Evolutionary conservation across 2,113 vertebrate genomes (phyloP).

Genomic region (Perccottus glenii): DNA sequence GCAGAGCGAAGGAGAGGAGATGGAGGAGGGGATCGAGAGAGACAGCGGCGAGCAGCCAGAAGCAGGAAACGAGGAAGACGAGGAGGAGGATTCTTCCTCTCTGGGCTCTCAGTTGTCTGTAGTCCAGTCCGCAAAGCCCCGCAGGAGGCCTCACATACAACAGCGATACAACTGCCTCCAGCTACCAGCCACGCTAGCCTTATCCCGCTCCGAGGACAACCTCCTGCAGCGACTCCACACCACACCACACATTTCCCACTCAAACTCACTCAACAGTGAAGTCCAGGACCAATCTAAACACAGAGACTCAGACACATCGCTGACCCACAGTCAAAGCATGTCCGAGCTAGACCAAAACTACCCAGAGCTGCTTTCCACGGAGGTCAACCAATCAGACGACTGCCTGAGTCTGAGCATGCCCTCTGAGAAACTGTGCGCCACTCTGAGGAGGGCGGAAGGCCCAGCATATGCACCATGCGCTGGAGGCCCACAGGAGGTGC

Average conservation of each 20-base stretch:
- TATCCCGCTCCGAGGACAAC: slow-evolving; percentile 90
- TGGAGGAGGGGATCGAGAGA: slow-evolving; percentile 47
- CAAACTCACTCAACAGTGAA: not conserved
- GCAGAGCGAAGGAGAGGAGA: slow-evolving; percentile 66
- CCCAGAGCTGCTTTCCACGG: slow-evolving; percentile 25
- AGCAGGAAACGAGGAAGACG: slow-evolving; percentile 51
- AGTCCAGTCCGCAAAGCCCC: slow-evolving; percentile 75
- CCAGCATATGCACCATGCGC: slow-evolving; percentile 6
- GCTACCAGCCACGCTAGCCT: slow-evolving; percentile 44
- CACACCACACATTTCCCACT: not conserved
- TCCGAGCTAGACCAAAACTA: slow-evolving; percentile 72
- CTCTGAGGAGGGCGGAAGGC: slow-evolving; percentile 44
- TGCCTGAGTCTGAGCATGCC: slow-evolving; percentile 38
- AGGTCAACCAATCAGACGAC: slow-evolving; percentile 27
- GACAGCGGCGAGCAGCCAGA: slow-evolving; percentile 56
- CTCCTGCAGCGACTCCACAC: slow-evolving; percentile 80
- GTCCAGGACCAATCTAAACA: not conserved
- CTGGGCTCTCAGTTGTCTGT: slow-evolving; percentile 65
- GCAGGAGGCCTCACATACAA: slow-evolving; percentile 83
- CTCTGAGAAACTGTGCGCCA: slow-evolving; percentile 46
- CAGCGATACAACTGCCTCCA: slow-evolving; percentile 69
- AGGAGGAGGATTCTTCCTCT: slow-evolving; percentile 44
- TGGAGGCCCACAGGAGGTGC: slow-evolving; percentile 33
- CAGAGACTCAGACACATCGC: not conserved
- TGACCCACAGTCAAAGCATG: slow-evolving; percentile 83